Evolutionary conservation across 2,888 invertebrate genomes (phyloP).

Genomic region (Agrotis exclamationis): DNA sequence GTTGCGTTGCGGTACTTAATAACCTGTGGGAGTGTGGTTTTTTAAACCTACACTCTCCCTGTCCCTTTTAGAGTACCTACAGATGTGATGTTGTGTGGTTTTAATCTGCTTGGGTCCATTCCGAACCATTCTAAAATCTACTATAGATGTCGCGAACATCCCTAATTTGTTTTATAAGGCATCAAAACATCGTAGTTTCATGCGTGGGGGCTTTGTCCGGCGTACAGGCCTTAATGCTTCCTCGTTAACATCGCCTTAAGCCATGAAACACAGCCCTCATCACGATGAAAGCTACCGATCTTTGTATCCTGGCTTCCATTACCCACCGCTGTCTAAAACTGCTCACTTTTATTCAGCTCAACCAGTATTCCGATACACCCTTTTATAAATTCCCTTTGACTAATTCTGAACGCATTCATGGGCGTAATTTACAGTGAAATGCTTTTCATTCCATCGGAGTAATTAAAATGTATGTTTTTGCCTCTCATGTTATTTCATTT

Average conservation of each 20-base stretch:
- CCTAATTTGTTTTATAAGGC: conserved; percentile 58
- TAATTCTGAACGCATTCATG: conserved; percentile 50
- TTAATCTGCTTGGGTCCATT: conserved; percentile 12
- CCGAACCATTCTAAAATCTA: conserved; percentile 2
- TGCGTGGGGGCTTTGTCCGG: conserved; percentile 50
- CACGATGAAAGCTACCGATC: conserved; percentile 68
- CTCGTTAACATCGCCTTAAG: conserved; percentile 76
- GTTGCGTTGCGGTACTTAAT: too few relatives aligned
- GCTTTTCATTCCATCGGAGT: conserved; percentile 49
- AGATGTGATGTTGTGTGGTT: conserved; percentile 5
- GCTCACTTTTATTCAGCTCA: conserved; percentile 56
- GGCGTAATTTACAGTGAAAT: conserved; percentile 50
- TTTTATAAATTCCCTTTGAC: conserved; percentile 46
- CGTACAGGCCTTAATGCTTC: conserved; percentile 65
- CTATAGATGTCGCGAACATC: conserved; percentile 31
- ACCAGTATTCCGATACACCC: conserved; percentile 44
- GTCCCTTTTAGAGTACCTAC: not conserved
- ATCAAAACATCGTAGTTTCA: conserved; percentile 62
- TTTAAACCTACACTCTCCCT: not conserved
- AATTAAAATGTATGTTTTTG: conserved; percentile 47
- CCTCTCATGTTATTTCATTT: conserved; percentile 34
- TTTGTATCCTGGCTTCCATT: conserved; percentile 57
- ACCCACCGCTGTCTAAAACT: conserved; percentile 44
- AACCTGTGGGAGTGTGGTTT: not conserved
- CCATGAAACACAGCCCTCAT: conserved; percentile 67